Conservation (phyloP, 2,888 invertebrate species). For the Eudasyphora cyanicolor region DNA sequence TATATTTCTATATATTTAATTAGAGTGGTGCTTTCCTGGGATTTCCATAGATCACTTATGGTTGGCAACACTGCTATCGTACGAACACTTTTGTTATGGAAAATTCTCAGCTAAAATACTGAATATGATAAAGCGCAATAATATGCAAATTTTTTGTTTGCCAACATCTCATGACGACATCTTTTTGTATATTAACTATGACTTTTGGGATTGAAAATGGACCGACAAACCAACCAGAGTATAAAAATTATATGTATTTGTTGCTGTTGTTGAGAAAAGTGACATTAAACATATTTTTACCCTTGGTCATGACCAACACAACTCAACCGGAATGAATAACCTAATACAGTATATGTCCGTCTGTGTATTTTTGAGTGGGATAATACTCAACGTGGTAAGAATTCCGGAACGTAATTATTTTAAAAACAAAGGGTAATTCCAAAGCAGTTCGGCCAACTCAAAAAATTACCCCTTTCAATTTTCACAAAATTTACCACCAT, state of each 20-base stretch:
- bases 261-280: background rate
- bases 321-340: background rate
- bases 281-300: background rate
- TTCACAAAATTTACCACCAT: too few species aligned
- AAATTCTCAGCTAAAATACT: conserved; percentile 14
- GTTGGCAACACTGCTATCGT: background rate
- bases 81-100: background rate
- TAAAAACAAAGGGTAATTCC: too few species aligned
- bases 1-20: too few species aligned
- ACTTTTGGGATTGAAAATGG: background rate
- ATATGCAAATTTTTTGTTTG: conserved; percentile 12
- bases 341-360: too few species aligned
- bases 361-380: too few species aligned
- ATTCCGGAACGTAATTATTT: too few species aligned
- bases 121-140: conserved; percentile 20
- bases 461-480: too few species aligned
- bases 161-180: conserved; percentile 14
- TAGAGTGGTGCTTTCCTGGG: too few species aligned
- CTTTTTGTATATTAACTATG: background rate
- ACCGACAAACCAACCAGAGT: background rate
- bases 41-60: background rate
- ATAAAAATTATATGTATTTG: background rate
- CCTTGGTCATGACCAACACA: background rate
- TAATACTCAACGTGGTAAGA: too few species aligned
- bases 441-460: too few species aligned